Evolutionary conservation across 2,113 vertebrate genomes (phyloP).

Genomic region (Numida meleagris): DNA sequence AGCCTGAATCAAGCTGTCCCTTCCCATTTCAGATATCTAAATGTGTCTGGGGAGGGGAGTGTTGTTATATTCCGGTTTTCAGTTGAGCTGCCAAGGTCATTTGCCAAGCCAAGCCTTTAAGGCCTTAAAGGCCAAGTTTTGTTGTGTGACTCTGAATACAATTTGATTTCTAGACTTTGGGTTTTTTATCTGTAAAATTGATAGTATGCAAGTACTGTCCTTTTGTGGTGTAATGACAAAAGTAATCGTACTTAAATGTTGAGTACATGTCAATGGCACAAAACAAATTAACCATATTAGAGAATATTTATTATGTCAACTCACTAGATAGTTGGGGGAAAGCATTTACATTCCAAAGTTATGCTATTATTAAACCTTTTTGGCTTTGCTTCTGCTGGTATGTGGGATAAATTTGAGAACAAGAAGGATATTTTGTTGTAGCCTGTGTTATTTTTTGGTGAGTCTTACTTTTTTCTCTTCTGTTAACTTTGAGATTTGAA

Average conservation of each 20-base stretch:
- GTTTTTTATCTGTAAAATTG: not conserved
- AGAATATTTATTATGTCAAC: not conserved
- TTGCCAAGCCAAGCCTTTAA: not conserved
- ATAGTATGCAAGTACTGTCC: not conserved
- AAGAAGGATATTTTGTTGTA: not conserved
- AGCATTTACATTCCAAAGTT: not conserved
- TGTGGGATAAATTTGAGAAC: not conserved
- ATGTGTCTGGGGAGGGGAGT: not conserved
- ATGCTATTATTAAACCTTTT: not conserved
- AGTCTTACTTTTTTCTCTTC: constrained; percentile 29
- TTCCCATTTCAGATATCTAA: not conserved
- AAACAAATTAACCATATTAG: not conserved
- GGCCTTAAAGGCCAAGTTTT: too few species aligned
- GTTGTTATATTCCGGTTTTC: not conserved
- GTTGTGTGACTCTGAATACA: not conserved
- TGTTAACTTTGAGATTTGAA: constrained; percentile 33
- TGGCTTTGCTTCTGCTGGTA: constrained; percentile 33
- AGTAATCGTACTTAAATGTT: not conserved
- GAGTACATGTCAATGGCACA: not conserved
- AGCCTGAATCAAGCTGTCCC: rapidly evolving
- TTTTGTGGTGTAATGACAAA: not conserved
- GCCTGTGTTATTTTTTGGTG: constrained; percentile 1
- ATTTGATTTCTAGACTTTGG: not conserved
- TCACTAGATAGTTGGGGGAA: not conserved
- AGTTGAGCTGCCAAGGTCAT: not conserved